Percentiles rank a stretch among this genome's conserved stretches.
Evolutionary conservation across 2,797 vertebrate genomes (phyloP).

Genomic region (Arctocebus calabarensis): DNA sequence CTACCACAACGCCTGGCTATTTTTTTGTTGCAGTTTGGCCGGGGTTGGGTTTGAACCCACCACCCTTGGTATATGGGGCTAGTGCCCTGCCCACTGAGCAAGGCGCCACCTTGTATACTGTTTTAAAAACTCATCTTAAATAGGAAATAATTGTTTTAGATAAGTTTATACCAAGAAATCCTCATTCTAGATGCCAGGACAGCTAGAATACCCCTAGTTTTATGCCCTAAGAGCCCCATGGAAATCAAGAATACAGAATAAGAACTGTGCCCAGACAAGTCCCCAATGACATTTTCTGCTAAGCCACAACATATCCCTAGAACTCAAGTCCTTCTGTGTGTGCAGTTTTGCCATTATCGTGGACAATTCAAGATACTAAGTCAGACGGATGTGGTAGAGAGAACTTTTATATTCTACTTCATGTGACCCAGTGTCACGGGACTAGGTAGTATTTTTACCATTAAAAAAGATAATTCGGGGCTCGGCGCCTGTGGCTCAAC

Average conservation of each 20-base stretch:
- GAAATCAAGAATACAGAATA: background rate
- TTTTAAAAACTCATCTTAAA: background rate
- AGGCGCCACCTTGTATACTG: background rate
- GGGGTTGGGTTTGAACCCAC: too few relatives aligned
- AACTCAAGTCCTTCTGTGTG: background rate
- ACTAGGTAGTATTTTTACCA: slow-evolving; percentile 8
- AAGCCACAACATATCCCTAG: background rate
- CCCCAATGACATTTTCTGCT: background rate
- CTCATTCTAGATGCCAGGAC: slow-evolving; percentile 4
- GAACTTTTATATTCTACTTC: background rate
- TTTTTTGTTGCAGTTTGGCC: too few relatives aligned
- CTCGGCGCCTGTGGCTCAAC: too few relatives aligned
- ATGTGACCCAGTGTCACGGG: background rate
- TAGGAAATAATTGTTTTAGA: slow-evolving; percentile 5
- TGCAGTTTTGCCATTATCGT: background rate
- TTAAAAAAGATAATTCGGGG: background rate
- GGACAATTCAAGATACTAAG: background rate
- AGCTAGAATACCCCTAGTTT: background rate
- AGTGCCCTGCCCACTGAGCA: too few relatives aligned
- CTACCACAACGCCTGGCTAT: too few relatives aligned
- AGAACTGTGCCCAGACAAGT: background rate
- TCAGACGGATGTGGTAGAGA: background rate
- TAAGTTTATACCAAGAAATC: background rate
- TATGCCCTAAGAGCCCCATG: background rate
- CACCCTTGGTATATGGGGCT: too few relatives aligned